phyloP scores from a whole-genome alignment of 2,888 invertebrate genomes.

The Ophion ventricosus region DNA sequence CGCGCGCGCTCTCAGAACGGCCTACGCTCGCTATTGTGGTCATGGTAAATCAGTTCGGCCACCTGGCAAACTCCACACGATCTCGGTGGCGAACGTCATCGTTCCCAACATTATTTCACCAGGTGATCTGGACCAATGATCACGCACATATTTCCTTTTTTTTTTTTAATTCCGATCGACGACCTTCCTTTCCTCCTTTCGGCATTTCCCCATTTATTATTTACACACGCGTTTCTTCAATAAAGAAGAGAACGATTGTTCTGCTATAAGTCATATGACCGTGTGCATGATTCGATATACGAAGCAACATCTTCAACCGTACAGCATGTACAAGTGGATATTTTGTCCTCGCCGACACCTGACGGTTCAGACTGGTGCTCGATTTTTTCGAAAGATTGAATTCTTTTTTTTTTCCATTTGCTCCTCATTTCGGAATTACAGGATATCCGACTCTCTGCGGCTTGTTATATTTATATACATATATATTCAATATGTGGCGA shows the following conservation, averaged over 20 bases:
- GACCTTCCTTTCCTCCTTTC: slow-evolving; percentile 48
- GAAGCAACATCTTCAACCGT: slow-evolving; percentile 1
- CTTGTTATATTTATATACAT: not conserved
- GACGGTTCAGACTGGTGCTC: not conserved
- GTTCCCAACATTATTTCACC: slow-evolving; percentile 41
- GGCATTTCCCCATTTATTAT: slow-evolving; percentile 17
- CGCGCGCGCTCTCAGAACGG: slow-evolving; percentile 48
- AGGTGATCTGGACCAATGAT: slow-evolving; percentile 17
- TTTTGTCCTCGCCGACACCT: slow-evolving; percentile 46
- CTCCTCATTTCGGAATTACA: slow-evolving; percentile 5
- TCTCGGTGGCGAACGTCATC: slow-evolving; percentile 62
- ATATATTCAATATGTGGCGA: slow-evolving; percentile 9
- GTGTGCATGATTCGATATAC: not conserved
- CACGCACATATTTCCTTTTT: slow-evolving; percentile 17
- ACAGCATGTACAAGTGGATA: not conserved
- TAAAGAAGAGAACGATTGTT: slow-evolving; percentile 3
- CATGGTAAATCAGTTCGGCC: slow-evolving; percentile 78
- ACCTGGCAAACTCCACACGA: slow-evolving; percentile 72
- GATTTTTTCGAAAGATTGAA: slow-evolving; percentile 17
- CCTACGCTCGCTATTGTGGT: slow-evolving; percentile 77
- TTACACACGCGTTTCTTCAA: not conserved
- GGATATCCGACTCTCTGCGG: slow-evolving; percentile 12
- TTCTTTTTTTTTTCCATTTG: not conserved
- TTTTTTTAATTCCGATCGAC: not conserved
- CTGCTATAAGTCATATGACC: slow-evolving; percentile 5